Conservation (phyloP, 1,140 invertebrate genomes). For the Rhagoletis zephyria region DNA sequence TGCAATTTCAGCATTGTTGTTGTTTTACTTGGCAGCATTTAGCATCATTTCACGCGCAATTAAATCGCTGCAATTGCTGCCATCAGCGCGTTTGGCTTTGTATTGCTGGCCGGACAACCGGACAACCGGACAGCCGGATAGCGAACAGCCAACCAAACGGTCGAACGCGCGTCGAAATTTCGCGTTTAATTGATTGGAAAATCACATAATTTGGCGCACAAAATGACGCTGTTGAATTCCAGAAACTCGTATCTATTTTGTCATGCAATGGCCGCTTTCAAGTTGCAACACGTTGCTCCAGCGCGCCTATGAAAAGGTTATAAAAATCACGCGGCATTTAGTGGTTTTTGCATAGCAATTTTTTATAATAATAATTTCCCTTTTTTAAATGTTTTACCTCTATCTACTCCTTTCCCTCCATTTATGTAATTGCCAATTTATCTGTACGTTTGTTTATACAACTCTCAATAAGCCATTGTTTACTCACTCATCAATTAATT, state of each 20-base stretch:
- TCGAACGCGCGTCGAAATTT: background rate
- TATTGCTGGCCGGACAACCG: background rate
- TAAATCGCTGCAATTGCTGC: slow-evolving; percentile 47
- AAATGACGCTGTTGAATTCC: background rate
- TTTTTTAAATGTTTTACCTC: background rate
- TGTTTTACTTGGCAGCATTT: background rate
- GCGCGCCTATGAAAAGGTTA: background rate
- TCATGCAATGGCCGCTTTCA: background rate
- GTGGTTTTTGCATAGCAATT: background rate
- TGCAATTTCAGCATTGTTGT: background rate
- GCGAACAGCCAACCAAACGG: too few species aligned
- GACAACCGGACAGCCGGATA: background rate
- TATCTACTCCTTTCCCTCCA: background rate
- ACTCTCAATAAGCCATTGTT: slow-evolving; percentile 4
- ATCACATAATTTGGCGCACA: slow-evolving; percentile 56
- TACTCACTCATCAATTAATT: slow-evolving; percentile 50
- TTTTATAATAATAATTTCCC: background rate
- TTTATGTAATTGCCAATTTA: background rate
- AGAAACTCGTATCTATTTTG: background rate
- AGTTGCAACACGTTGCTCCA: background rate
- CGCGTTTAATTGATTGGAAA: slow-evolving; percentile 59
- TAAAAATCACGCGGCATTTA: background rate
- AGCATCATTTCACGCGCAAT: slow-evolving; percentile 51
- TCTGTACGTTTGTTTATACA: background rate
- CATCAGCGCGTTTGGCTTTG: background rate